Percentiles rank a stretch among this genome's conserved stretches.
Evolutionary conservation across 2,888 invertebrate genomes (phyloP).

Genomic region (Monochamus alternatus): DNA sequence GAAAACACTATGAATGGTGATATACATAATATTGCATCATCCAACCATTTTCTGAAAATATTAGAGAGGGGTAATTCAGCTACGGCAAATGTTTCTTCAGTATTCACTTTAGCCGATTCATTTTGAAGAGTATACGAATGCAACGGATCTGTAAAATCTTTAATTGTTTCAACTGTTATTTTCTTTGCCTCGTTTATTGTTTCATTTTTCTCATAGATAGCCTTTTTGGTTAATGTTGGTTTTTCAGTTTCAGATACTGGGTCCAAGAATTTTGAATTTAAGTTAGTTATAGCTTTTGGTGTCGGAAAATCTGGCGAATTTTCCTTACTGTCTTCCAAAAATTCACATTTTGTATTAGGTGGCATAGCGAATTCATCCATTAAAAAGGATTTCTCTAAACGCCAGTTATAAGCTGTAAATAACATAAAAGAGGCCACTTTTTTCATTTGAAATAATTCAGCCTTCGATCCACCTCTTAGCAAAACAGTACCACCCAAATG

Average conservation of each 20-base stretch:
- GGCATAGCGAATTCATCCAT: slow-evolving; percentile 90
- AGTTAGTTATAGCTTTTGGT: slow-evolving; percentile 37
- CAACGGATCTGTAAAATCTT: slow-evolving; percentile 90
- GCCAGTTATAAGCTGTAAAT: slow-evolving; percentile 91
- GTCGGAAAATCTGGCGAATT: slow-evolving; percentile 62
- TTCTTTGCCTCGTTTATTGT: slow-evolving; percentile 66
- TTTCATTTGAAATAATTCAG: slow-evolving; percentile 88
- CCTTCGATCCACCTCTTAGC: slow-evolving; percentile 82
- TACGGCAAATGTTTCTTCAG: slow-evolving; percentile 67
- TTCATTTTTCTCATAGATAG: slow-evolving; percentile 23
- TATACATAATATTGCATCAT: slow-evolving; percentile 83
- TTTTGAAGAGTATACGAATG: slow-evolving; percentile 65
- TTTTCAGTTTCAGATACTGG: slow-evolving; percentile 15
- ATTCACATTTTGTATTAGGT: slow-evolving; percentile 73
- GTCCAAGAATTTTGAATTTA: not conserved
- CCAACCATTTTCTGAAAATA: slow-evolving; percentile 82
- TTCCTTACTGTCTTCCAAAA: slow-evolving; percentile 69
- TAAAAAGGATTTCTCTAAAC: slow-evolving; percentile 91
- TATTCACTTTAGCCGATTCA: slow-evolving; percentile 51
- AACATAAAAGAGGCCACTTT: slow-evolving; percentile 87
- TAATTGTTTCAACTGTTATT: slow-evolving; percentile 74
- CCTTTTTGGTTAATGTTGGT: slow-evolving; percentile 3
- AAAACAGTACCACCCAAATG: slow-evolving; percentile 91
- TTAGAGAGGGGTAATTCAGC: slow-evolving; percentile 78
- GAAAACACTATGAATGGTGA: slow-evolving; percentile 91